These are phyloP conservation scores for Dolichotis patagonum DNA, from an alignment of 2,113 vertebrate genomes.

Conservation along the genomic window DNA sequence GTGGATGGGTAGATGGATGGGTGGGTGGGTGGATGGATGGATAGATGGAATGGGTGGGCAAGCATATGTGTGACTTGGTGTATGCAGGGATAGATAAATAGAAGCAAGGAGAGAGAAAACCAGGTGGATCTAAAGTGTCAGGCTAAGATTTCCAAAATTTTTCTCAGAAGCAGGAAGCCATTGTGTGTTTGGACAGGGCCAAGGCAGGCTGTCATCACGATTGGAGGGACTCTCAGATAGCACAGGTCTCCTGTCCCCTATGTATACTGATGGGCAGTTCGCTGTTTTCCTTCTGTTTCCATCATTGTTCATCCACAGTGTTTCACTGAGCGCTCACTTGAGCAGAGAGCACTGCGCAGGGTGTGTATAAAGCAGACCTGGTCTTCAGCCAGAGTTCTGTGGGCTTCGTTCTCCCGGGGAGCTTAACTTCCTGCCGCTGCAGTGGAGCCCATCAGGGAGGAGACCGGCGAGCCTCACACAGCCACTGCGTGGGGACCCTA, in stretches of 20 bases:
- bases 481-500: neutral
- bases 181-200: neutral
- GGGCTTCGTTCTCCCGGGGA: neutral
- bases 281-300: neutral
- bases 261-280: no score
- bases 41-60: accelerated
- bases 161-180: neutral
- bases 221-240: neutral
- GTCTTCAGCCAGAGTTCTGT: neutral
- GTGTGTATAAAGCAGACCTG: neutral
- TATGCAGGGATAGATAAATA: neutral
- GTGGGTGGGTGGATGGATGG: neutral
- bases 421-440: neutral
- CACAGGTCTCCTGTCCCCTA: neutral
- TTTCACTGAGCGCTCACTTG: neutral
- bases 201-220: accelerated
- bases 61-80: neutral
- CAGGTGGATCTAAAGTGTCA: neutral
- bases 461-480: neutral
- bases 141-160: neutral
- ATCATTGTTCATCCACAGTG: neutral
- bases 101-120: neutral
- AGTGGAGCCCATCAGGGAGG: neutral
- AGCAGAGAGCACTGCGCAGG: neutral
- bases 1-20: neutral